phyloP scores from a whole-genome alignment of 2,888 invertebrate species.

The Busseola fusca region DNA sequence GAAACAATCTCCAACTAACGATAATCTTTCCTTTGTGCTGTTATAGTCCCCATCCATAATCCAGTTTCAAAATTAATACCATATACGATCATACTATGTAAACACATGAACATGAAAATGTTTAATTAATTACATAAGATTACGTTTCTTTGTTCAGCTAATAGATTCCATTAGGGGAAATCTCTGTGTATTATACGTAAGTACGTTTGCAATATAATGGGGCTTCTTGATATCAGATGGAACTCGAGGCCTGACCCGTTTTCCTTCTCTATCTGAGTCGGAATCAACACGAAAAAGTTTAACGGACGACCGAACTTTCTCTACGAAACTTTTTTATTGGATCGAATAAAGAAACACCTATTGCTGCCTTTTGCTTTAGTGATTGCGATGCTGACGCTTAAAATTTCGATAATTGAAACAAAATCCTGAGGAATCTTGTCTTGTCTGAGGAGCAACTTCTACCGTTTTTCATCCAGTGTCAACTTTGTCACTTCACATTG shows the following conservation, averaged over 20 bases:
- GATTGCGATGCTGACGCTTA: slow-evolving; percentile 4
- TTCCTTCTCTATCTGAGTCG: slow-evolving; percentile 46
- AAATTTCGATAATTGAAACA: background rate
- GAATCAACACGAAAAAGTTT: slow-evolving; percentile 61
- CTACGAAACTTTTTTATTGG: slow-evolving; percentile 61
- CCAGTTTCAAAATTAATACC: slow-evolving; percentile 43
- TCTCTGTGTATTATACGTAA: slow-evolving; percentile 54
- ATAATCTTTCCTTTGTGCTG: slow-evolving; percentile 14
- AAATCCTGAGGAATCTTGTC: background rate
- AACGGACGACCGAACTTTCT: slow-evolving; percentile 55
- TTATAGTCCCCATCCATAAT: slow-evolving; percentile 14
- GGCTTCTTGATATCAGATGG: slow-evolving; percentile 57
- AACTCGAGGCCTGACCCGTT: slow-evolving; percentile 50
- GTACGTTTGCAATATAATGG: slow-evolving; percentile 51
- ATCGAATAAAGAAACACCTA: slow-evolving; percentile 54
- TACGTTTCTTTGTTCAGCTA: slow-evolving; percentile 59
- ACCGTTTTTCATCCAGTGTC: too few relatives aligned
- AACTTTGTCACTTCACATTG: too few relatives aligned
- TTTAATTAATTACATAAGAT: slow-evolving; percentile 57
- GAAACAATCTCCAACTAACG: slow-evolving; percentile 5
- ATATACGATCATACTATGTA: slow-evolving; percentile 38
- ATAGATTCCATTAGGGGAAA: slow-evolving; percentile 62
- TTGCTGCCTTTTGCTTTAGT: slow-evolving; percentile 35
- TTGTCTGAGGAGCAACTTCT: background rate
- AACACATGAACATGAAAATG: slow-evolving; percentile 47